Percentiles rank a stretch among this genome's conserved stretches.
phyloP scores from a whole-genome alignment of 2,888 invertebrate genomes.

The Poecilobothrus nobilitatus region DNA sequence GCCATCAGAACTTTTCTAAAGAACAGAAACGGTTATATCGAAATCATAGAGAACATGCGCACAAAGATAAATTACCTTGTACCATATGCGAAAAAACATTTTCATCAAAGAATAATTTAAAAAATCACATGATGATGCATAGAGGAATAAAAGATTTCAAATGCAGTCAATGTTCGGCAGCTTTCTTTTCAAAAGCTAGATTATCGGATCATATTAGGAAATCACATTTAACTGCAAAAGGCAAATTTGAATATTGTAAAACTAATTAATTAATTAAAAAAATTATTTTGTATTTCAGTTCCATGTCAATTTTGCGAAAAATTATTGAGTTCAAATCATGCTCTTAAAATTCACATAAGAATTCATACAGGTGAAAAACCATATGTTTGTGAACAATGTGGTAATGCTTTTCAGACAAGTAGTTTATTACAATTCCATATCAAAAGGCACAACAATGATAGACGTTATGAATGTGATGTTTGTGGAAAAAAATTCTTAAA shows the following conservation, averaged over 20 bases:
- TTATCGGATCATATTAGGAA: neutral
- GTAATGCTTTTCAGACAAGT: slow-evolving; percentile 14
- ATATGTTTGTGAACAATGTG: slow-evolving; percentile 14
- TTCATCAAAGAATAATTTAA: neutral
- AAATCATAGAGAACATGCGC: neutral
- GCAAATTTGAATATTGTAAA: neutral
- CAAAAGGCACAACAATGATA: neutral
- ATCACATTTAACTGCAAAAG: neutral
- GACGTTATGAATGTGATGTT: neutral
- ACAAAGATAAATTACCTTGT: slow-evolving; percentile 2
- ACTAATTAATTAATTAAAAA: neutral
- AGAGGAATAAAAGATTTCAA: neutral
- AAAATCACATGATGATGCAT: neutral
- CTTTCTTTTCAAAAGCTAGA: neutral
- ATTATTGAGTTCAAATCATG: neutral
- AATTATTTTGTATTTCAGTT: neutral
- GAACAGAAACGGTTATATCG: neutral
- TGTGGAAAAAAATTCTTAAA: neutral
- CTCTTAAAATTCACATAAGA: neutral
- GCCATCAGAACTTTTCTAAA: neutral
- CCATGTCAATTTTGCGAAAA: neutral
- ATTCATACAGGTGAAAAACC: neutral
- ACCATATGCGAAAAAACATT: neutral
- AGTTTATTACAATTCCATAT: neutral
- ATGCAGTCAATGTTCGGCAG: neutral